phyloP scores from a whole-genome alignment of 2,797 vertebrate genomes.

The Gorsachius magnificus region DNA sequence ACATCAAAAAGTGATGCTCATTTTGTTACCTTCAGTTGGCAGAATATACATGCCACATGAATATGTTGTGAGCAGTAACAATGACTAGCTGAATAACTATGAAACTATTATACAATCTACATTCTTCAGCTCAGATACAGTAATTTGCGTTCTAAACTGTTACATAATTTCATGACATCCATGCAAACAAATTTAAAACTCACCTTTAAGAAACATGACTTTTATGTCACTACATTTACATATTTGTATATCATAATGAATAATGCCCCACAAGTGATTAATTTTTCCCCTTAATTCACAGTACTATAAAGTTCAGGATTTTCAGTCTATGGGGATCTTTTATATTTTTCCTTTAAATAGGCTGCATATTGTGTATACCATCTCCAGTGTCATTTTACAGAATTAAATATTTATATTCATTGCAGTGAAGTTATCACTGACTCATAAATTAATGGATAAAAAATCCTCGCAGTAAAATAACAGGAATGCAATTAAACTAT shows the following conservation, averaged over 20 bases:
- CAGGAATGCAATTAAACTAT: conserved; percentile 39
- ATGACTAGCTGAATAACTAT: background rate
- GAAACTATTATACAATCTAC: background rate
- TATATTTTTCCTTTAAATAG: conserved; percentile 42
- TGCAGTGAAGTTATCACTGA: background rate
- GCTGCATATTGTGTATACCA: background rate
- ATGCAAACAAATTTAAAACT: background rate
- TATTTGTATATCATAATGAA: conserved; percentile 10
- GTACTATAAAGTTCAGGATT: conserved; percentile 25
- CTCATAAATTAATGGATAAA: conserved; percentile 40
- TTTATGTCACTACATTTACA: background rate
- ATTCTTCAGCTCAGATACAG: background rate
- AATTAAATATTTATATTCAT: background rate
- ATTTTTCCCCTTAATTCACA: conserved; percentile 18
- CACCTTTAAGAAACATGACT: background rate
- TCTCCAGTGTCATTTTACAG: background rate
- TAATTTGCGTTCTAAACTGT: background rate
- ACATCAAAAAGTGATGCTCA: background rate
- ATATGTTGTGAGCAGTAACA: background rate
- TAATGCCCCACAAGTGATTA: background rate
- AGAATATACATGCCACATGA: background rate
- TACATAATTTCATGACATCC: background rate
- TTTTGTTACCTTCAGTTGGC: background rate
- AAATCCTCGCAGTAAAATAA: conserved; percentile 13
- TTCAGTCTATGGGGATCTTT: background rate